Conservation (phyloP, 2,113 vertebrate species). For the Cyprinodon brontotheroides region DNA sequence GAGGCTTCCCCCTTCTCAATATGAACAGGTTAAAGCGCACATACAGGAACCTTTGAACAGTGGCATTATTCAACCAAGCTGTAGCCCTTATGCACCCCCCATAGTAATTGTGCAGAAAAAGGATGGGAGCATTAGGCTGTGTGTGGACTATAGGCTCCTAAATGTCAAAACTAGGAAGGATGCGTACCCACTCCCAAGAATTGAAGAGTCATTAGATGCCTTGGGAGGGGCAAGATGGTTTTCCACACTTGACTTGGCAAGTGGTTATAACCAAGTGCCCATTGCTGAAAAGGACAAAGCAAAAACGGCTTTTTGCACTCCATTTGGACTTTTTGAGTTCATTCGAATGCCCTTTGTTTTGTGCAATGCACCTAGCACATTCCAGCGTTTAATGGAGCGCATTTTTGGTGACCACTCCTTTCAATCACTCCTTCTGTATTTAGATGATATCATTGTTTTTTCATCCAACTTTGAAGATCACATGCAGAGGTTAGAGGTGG, state of each 20-base stretch:
- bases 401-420: no score
- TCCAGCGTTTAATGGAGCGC: no score
- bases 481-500: no score
- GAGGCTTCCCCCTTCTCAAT: not conserved
- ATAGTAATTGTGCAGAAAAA: not conserved
- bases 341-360: not conserved
- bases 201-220: not conserved
- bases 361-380: no score
- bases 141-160: not conserved
- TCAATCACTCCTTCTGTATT: no score
- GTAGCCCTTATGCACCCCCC: no score
- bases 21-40: not conserved
- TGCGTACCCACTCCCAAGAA: not conserved
- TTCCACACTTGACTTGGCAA: not conserved
- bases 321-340: not conserved
- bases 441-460: no score
- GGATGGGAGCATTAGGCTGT: not conserved
- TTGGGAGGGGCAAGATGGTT: not conserved
- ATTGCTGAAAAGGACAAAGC: not conserved
- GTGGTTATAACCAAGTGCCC: not conserved
- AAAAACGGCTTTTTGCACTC: not conserved
- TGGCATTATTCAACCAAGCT: not conserved
- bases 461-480: no score
- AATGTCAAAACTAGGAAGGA: not conserved
- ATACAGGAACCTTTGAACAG: not conserved